phyloP scores from a whole-genome alignment of 2,113 vertebrate genomes.

The Lates calcarifer region DNA sequence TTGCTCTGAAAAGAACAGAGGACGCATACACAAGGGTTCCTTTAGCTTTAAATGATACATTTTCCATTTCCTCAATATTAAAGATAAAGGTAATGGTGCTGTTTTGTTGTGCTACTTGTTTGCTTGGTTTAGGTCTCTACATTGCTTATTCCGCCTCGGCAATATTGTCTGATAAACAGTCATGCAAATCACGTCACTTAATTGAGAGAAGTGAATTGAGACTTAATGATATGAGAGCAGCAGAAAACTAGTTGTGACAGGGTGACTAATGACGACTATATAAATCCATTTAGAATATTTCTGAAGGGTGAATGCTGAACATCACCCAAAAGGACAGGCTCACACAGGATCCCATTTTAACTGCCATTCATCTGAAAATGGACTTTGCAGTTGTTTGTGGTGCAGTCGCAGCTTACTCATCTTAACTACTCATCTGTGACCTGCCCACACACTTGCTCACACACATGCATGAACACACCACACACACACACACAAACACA shows the following conservation, averaged over 20 bases:
- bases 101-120: neutral
- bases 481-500: slow-evolving; percentile 6
- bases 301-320: slow-evolving; percentile 10
- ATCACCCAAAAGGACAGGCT: slow-evolving; percentile 44
- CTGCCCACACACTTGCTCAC: slow-evolving; percentile 15
- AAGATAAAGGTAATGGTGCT: neutral
- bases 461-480: neutral
- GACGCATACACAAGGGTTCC: neutral
- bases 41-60: neutral
- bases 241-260: slow-evolving; percentile 64
- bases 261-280: slow-evolving; percentile 53
- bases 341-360: slow-evolving; percentile 1
- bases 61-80: neutral
- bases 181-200: slow-evolving; percentile 37
- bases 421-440: slow-evolving; percentile 48
- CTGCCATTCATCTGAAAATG: slow-evolving; percentile 45
- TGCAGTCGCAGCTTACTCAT: slow-evolving; percentile 37
- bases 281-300: slow-evolving; percentile 39
- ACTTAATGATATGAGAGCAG: slow-evolving; percentile 42
- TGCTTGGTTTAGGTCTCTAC: neutral
- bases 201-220: slow-evolving; percentile 49
- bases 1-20: neutral
- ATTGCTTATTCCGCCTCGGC: neutral
- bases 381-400: slow-evolving; percentile 38
- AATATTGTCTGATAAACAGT: slow-evolving; percentile 36